These are phyloP conservation scores for Condylura cristata DNA, from an alignment of 2,113 vertebrate species.

Conservation along the genomic window DNA sequence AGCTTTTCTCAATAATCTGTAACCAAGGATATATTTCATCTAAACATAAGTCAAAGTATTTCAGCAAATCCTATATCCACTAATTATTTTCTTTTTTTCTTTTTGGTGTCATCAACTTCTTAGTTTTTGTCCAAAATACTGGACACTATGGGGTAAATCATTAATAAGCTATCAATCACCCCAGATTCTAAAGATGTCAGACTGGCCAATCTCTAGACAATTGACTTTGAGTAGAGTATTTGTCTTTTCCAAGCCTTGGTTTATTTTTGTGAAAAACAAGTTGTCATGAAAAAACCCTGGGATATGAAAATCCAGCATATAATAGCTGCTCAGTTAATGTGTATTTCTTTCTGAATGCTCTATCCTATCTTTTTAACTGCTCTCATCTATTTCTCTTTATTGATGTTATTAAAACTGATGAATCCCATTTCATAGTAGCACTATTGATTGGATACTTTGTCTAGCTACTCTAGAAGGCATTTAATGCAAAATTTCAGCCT, in stretches of 20 bases:
- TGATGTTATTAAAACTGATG: neutral
- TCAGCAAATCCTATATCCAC: neutral
- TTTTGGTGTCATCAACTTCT: neutral
- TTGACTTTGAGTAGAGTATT: neutral
- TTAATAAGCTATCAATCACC: neutral
- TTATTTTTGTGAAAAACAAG: conserved; percentile 36
- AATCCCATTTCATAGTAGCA: neutral
- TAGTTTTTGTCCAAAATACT: neutral
- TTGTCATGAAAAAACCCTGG: neutral
- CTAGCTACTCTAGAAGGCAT: neutral
- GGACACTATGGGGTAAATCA: neutral
- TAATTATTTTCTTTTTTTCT: no score
- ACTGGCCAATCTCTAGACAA: neutral
- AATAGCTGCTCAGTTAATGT: neutral
- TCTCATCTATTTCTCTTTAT: neutral
- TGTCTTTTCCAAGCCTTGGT: neutral
- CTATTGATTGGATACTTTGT: neutral
- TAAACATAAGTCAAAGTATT: conserved; percentile 5
- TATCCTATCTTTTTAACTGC: neutral
- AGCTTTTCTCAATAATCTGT: conserved; percentile 13
- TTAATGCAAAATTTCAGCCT: neutral
- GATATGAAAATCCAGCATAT: neutral
- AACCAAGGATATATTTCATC: neutral
- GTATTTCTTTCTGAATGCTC: neutral
- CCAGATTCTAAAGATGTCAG: neutral